Percentiles rank a stretch among this genome's conserved stretches.
phyloP scores from a whole-genome alignment of 2,888 invertebrate species.

The Anarsia innoxiella region DNA sequence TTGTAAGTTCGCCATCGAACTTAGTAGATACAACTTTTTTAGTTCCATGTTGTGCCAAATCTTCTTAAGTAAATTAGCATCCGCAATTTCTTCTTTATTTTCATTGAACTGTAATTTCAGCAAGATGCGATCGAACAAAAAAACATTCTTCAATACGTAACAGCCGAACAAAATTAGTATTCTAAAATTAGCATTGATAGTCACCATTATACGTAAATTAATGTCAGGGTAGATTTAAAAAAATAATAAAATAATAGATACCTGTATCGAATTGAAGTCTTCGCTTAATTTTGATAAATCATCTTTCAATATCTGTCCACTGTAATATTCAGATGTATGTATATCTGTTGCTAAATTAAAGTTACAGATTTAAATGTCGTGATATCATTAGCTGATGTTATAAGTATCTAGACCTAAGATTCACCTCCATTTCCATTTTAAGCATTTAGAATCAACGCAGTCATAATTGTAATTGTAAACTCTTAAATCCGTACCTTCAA shows the following conservation, averaged over 20 bases:
- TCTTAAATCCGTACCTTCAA: not conserved
- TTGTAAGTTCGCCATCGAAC: too few species aligned
- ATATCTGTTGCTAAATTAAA: conserved; percentile 30
- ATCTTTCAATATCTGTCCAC: conserved; percentile 66
- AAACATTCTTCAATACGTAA: conserved; percentile 53
- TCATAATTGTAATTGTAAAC: too few species aligned
- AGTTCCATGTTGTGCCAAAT: conserved; percentile 68
- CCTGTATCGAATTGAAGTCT: conserved; percentile 54
- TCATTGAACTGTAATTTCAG: conserved; percentile 5
- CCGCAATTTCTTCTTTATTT: conserved; percentile 22
- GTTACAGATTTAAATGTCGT: conserved; percentile 43
- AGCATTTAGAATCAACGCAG: conserved; percentile 7
- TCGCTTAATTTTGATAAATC: conserved; percentile 63
- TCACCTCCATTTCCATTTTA: conserved; percentile 6
- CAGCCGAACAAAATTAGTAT: conserved; percentile 59
- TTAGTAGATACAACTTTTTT: conserved; percentile 32
- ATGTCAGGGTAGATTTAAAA: conserved; percentile 84
- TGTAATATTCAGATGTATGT: conserved; percentile 40
- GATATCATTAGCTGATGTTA: conserved; percentile 51
- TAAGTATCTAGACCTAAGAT: conserved; percentile 39
- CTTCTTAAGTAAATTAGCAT: conserved; percentile 19
- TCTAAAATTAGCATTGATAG: conserved; percentile 67
- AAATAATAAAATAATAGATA: conserved; percentile 47
- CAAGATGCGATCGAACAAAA: conserved; percentile 13
- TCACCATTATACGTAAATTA: conserved; percentile 92